These are phyloP conservation scores for Chymomyza caudatula DNA, from an alignment of 2,888 invertebrate species.

Conservation along the genomic window DNA sequence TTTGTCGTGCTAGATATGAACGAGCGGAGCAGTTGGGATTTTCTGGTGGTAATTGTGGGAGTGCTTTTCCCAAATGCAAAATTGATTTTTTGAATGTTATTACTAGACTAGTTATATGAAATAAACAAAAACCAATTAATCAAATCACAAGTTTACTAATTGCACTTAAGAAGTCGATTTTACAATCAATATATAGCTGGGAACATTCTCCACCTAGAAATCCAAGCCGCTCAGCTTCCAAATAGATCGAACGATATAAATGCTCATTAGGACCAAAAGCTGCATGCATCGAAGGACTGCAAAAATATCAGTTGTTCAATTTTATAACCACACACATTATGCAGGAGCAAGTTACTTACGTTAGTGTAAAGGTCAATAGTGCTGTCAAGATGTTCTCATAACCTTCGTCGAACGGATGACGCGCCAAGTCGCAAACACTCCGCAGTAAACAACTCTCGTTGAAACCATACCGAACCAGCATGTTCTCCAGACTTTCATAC, in stretches of 20 bases:
- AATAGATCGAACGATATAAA: conserved; percentile 71
- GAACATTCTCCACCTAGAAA: conserved; percentile 63
- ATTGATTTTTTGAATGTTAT: conserved; percentile 57
- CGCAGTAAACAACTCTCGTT: conserved; percentile 83
- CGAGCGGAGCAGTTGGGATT: conserved; percentile 74
- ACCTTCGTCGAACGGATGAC: conserved; percentile 80
- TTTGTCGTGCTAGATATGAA: conserved; percentile 68
- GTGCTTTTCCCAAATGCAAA: conserved; percentile 70
- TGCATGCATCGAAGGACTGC: conserved; percentile 80
- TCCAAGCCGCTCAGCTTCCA: conserved; percentile 71
- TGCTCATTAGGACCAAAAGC: conserved; percentile 80
- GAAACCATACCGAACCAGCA: conserved; percentile 78
- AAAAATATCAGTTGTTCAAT: conserved; percentile 41
- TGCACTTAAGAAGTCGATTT: conserved; percentile 49
- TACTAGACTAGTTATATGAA: conserved; percentile 55
- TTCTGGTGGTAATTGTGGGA: conserved; percentile 70
- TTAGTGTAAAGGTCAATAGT: conserved; percentile 83
- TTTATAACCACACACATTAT: not conserved
- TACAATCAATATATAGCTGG: conserved; percentile 61
- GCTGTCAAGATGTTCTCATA: conserved; percentile 82
- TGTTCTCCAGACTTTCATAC: conserved; percentile 56
- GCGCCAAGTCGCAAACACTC: conserved; percentile 83
- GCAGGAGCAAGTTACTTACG: conserved; percentile 79
- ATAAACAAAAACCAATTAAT: conserved; percentile 26
- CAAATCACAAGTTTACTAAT: conserved; percentile 40